phyloP scores from a whole-genome alignment of 2,797 vertebrate genomes.

The Dermochelys coriacea region DNA sequence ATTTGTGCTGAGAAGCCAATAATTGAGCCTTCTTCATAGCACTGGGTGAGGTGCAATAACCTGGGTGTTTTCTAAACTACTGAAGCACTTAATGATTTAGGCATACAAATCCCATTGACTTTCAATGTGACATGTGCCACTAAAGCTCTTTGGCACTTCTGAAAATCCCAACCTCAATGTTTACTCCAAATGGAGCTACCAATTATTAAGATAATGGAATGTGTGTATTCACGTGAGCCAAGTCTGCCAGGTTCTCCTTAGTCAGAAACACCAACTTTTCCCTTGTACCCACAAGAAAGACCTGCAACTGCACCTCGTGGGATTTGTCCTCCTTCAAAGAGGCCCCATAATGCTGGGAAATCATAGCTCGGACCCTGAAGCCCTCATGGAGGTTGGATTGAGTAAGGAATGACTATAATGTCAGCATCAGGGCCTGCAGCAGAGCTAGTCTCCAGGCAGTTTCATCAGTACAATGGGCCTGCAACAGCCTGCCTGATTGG shows the following conservation, averaged over 20 bases:
- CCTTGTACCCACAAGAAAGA: not conserved
- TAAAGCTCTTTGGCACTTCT: not conserved
- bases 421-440: not conserved
- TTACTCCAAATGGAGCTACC: not conserved
- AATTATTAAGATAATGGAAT: fast-evolving
- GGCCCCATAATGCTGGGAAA: not conserved
- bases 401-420: not conserved
- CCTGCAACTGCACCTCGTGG: not conserved
- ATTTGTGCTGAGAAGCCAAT: not conserved
- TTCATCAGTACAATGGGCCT: not conserved
- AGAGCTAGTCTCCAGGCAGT: not conserved
- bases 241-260: not conserved
- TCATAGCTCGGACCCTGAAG: not conserved
- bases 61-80: not conserved
- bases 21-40: not conserved
- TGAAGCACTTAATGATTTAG: not conserved
- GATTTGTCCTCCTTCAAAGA: not conserved
- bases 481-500: not conserved
- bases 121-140: not conserved
- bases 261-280: not conserved
- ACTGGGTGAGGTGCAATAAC: not conserved
- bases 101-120: not conserved
- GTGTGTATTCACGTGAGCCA: not conserved
- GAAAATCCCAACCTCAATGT: not conserved
- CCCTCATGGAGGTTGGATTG: not conserved